These are phyloP conservation scores for Melikaiella ostensackeni DNA, from an alignment of 2,888 invertebrate species.

Conservation along the genomic window DNA sequence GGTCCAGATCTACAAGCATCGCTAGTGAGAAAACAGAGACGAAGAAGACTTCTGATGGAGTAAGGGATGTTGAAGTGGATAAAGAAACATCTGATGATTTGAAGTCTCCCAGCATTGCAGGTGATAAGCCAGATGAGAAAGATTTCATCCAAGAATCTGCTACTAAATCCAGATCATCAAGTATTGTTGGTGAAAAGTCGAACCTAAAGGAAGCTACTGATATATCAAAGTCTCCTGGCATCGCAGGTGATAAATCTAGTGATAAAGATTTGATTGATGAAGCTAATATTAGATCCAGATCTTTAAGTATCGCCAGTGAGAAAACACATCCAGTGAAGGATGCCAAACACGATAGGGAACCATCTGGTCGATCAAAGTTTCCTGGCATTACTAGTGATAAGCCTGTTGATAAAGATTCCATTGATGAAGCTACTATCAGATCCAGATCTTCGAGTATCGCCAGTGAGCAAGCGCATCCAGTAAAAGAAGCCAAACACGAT, in stretches of 20 bases:
- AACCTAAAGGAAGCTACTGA: constrained; percentile 33
- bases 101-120: constrained; percentile 44
- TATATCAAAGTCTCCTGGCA: constrained; percentile 36
- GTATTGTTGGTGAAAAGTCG: constrained; percentile 43
- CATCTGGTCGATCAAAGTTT: constrained; percentile 27
- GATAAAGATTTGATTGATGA: constrained; percentile 42
- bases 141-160: neutral
- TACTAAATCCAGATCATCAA: constrained; percentile 48
- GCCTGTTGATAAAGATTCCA: constrained; percentile 24
- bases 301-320: constrained; percentile 39
- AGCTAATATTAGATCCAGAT: constrained; percentile 25
- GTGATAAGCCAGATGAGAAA: constrained; percentile 45
- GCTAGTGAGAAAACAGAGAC: constrained; percentile 42
- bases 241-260: neutral
- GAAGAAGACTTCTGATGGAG: too few relatives aligned
- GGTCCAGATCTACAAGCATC: constrained; percentile 46
- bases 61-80: too few relatives aligned
- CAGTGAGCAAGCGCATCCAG: constrained; percentile 11
- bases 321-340: neutral
- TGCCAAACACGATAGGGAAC: neutral
- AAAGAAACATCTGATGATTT: constrained; percentile 44
- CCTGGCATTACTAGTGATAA: constrained; percentile 38
- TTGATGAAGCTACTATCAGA: constrained; percentile 41
- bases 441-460: constrained; percentile 52
- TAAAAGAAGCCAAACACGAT: neutral